These are phyloP conservation scores for Pentalonia nigronervosa DNA, from an alignment of 1,140 invertebrate genomes.

Conservation along the genomic window DNA sequence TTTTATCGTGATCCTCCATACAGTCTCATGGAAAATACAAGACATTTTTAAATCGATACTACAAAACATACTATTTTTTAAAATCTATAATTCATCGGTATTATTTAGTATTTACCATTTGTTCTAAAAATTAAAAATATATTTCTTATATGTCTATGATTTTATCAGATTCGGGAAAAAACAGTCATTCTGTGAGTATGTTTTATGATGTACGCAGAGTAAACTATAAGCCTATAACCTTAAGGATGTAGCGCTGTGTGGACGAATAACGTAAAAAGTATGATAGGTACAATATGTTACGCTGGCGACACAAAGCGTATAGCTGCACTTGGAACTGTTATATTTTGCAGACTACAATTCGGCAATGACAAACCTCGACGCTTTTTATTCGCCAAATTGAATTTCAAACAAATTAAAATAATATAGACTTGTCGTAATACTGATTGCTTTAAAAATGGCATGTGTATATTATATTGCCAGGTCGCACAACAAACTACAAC, in stretches of 20 bases:
- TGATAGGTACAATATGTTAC: too few relatives aligned
- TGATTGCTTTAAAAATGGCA: not conserved
- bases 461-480: not conserved
- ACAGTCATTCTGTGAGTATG: too few relatives aligned
- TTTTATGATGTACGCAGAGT: too few relatives aligned
- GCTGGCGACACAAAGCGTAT: too few relatives aligned
- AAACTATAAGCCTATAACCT: too few relatives aligned
- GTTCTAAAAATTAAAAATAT: not conserved
- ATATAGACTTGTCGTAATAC: not conserved
- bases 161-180: too few relatives aligned
- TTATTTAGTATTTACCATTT: not conserved
- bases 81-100: not conserved
- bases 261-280: too few relatives aligned
- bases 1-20: too few relatives aligned
- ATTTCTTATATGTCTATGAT: too few relatives aligned
- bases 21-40: not conserved
- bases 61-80: not conserved
- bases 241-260: too few relatives aligned
- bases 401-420: not conserved
- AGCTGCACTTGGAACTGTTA: too few relatives aligned
- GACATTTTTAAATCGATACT: not conserved
- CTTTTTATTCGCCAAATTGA: not conserved
- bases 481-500: not conserved
- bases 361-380: not conserved
- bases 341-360: not conserved